Evolutionary conservation across 1,140 invertebrate species (phyloP).

Genomic region (Drosophila simulans): DNA sequence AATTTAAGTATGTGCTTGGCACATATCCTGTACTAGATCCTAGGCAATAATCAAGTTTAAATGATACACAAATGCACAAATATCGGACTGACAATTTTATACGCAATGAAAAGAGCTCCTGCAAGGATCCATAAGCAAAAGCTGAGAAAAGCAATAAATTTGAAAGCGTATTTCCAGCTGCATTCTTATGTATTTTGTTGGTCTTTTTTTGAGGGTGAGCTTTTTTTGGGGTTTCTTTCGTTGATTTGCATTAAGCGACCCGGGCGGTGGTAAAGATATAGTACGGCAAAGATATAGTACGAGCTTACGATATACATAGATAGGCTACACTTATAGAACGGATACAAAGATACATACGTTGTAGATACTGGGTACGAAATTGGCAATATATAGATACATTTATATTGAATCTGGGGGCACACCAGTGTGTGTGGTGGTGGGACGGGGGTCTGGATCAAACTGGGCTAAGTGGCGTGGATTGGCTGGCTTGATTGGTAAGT

Average conservation of each 20-base stretch:
- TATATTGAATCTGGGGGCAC: conserved; percentile 23
- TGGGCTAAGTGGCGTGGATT: conserved; percentile 30
- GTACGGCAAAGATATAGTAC: conserved; percentile 31
- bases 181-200: conserved; percentile 5
- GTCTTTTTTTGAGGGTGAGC: conserved; percentile 32
- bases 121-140: conserved; percentile 14
- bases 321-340: conserved; percentile 28
- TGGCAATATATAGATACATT: not conserved
- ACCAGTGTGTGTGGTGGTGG: conserved; percentile 10
- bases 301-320: conserved; percentile 40
- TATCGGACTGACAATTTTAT: no score
- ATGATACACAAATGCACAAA: no score
- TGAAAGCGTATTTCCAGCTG: conserved; percentile 35
- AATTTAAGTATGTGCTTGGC: no score
- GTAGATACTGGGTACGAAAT: conserved; percentile 27
- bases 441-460: conserved; percentile 27
- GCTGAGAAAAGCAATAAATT: conserved; percentile 15
- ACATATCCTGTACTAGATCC: no score
- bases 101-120: not conserved
- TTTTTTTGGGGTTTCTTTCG: not conserved
- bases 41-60: no score
- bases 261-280: conserved; percentile 23
- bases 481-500: conserved; percentile 41
- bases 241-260: conserved; percentile 27
- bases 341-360: conserved; percentile 28